A percentile compares a stretch with the other conserved stretches of the same genome.
Conservation (phyloP, 1,140 invertebrate genomes). For the Drusus annulatus region DNA sequence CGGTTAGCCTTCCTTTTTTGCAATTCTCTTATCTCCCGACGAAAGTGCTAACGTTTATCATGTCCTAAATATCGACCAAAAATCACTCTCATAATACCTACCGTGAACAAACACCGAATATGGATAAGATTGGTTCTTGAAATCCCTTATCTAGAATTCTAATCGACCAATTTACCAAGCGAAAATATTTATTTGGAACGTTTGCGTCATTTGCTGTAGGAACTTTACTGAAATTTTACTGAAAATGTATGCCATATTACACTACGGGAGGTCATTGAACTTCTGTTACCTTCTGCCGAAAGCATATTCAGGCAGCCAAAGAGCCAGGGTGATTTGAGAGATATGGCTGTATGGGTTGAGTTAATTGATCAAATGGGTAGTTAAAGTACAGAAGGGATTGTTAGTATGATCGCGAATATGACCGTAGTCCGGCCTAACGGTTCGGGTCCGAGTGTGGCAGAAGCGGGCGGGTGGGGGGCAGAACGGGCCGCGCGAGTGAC, state of each 20-base stretch:
- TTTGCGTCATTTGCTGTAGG: slow-evolving; percentile 26
- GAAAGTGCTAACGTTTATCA: not conserved
- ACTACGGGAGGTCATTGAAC: slow-evolving; percentile 41
- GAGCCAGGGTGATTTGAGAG: not conserved
- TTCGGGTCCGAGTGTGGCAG: slow-evolving; percentile 5
- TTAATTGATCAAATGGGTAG: not conserved
- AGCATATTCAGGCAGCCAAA: slow-evolving; percentile 5
- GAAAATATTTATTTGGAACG: slow-evolving; percentile 39
- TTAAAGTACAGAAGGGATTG: not conserved
- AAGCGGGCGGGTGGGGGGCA: not conserved
- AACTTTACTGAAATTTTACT: slow-evolving; percentile 32
- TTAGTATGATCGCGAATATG: not conserved
- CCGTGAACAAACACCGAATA: not conserved
- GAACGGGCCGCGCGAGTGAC: slow-evolving; percentile 53
- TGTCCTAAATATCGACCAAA: not conserved
- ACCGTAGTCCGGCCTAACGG: not conserved
- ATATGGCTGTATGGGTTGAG: too few relatives aligned
- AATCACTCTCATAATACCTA: too few relatives aligned
- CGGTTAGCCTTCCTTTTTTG: not conserved
- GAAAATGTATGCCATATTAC: slow-evolving; percentile 37
- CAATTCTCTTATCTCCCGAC: slow-evolving; percentile 18
- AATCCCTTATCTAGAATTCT: slow-evolving; percentile 19
- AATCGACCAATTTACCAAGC: slow-evolving; percentile 25
- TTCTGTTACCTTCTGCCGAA: slow-evolving; percentile 43
- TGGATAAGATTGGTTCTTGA: slow-evolving; percentile 34